Conservation (phyloP, 1,140 invertebrate species). For the Neuroterus valhalla region DNA sequence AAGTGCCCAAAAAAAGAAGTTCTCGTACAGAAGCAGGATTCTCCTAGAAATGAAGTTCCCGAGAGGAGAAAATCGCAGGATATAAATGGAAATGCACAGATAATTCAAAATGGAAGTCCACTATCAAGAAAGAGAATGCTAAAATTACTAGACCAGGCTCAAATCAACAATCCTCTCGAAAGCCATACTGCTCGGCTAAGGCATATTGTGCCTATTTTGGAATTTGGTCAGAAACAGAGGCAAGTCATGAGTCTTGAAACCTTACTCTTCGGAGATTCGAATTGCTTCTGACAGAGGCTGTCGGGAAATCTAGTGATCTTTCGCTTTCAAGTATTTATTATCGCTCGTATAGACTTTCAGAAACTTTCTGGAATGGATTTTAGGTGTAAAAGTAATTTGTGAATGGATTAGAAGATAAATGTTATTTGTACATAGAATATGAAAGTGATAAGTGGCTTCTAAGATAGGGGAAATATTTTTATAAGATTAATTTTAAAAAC, state of each 20-base stretch:
- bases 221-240: conserved; percentile 54
- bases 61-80: conserved; percentile 5
- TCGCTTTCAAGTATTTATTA: conserved; percentile 5
- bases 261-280: conserved; percentile 64
- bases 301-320: conserved; percentile 4
- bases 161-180: conserved; percentile 59
- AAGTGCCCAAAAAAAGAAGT: not conserved
- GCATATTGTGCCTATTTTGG: conserved; percentile 32
- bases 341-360: not conserved
- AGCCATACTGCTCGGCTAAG: conserved; percentile 41
- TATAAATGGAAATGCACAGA: not conserved
- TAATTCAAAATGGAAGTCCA: conserved; percentile 33
- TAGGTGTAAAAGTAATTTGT: not conserved
- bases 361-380: not conserved
- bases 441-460: not conserved
- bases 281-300: conserved; percentile 46
- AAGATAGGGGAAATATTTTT: not conserved
- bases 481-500: too few relatives aligned
- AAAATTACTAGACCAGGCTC: conserved; percentile 64
- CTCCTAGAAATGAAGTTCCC: not conserved
- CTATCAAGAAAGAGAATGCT: conserved; percentile 62
- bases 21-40: not conserved
- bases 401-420: not conserved
- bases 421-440: not conserved
- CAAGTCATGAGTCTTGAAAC: conserved; percentile 66